Evolutionary conservation across 2,113 vertebrate genomes (phyloP).

Genomic region (Corythaixoides concolor): DNA sequence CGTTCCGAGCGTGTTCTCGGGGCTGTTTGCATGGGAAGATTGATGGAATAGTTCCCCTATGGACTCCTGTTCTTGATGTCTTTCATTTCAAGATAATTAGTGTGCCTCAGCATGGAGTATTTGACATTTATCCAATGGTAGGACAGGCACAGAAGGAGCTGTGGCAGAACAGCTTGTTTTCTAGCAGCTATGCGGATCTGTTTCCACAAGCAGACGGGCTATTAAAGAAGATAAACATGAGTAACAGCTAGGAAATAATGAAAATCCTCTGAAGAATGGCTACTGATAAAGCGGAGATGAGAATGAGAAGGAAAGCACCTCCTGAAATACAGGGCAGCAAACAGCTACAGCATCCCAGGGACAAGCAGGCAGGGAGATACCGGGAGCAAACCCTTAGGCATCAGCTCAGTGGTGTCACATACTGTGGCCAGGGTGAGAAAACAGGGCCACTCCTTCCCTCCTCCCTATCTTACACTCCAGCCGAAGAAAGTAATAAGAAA

Average conservation of each 20-base stretch:
- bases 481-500: background rate
- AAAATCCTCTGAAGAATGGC: background rate
- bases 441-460: background rate
- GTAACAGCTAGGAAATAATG: background rate
- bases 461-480: background rate
- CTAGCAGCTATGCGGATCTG: background rate
- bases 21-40: background rate
- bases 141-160: background rate
- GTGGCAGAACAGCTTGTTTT: background rate
- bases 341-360: background rate
- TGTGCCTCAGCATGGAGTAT: background rate
- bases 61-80: background rate
- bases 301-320: background rate
- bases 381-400: rapidly evolving
- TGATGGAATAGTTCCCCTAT: background rate
- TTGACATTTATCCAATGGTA: background rate
- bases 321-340: too few relatives aligned
- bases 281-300: background rate
- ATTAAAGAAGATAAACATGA: background rate
- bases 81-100: background rate
- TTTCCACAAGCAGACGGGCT: background rate
- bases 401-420: background rate
- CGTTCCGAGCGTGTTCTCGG: background rate
- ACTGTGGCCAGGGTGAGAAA: background rate
- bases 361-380: background rate